Evolutionary conservation across 2,797 vertebrate species (phyloP).

Genomic region (Ammospiza maritima): DNA sequence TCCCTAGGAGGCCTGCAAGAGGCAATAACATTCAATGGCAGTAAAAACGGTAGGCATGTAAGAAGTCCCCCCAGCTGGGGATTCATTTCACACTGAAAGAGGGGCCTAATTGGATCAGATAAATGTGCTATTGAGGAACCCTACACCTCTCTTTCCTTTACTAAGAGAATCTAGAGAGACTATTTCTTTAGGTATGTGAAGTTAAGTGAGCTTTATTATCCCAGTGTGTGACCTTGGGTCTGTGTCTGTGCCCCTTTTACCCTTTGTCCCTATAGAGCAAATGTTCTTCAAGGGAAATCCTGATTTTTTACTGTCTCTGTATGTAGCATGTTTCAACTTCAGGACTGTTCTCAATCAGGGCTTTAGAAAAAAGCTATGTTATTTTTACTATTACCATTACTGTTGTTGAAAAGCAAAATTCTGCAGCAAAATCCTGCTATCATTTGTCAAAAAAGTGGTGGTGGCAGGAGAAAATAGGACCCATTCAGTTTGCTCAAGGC

Average conservation of each 20-base stretch:
- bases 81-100: constrained; percentile 17
- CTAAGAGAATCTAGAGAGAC: neutral
- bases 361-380: neutral
- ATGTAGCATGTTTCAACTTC: neutral
- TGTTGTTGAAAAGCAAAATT: neutral
- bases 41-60: neutral
- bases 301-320: neutral
- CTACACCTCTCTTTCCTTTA: neutral
- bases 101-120: neutral
- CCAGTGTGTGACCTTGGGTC: neutral
- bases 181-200: neutral
- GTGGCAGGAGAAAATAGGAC: neutral
- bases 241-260: neutral
- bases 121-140: neutral
- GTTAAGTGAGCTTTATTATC: constrained; percentile 28
- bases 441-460: neutral
- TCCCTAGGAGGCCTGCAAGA: neutral
- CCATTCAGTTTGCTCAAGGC: neutral
- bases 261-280: neutral
- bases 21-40: neutral
- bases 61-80: neutral
- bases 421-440: neutral
- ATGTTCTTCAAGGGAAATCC: neutral
- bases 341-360: neutral
- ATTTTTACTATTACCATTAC: neutral